Conservation (phyloP, 2,113 vertebrate species). For the Tor tambroides region DNA sequence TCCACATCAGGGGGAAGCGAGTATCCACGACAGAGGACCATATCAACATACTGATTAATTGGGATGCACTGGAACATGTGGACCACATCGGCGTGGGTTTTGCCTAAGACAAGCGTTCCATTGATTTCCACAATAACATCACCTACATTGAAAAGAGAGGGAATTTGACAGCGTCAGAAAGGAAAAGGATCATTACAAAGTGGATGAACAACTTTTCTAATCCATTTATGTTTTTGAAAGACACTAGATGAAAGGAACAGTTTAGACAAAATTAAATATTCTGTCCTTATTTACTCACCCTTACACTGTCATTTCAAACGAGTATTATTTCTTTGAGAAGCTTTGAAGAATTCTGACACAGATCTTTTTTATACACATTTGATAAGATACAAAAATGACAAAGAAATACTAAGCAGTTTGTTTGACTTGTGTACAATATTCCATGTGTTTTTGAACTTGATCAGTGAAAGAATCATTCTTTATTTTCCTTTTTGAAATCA, state of each 20-base stretch:
- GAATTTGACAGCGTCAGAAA: background rate
- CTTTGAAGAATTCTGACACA: background rate
- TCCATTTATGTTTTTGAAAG: background rate
- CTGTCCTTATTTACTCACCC: background rate
- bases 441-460: background rate
- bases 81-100: slow-evolving; percentile 96
- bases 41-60: slow-evolving; percentile 91
- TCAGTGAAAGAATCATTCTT: background rate
- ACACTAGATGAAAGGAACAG: background rate
- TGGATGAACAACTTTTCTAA: background rate
- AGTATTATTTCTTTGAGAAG: background rate
- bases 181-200: background rate
- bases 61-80: slow-evolving; percentile 98
- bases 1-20: slow-evolving; percentile 88
- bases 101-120: slow-evolving; percentile 89
- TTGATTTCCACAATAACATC: slow-evolving; percentile 98
- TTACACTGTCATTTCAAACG: background rate
- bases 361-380: background rate
- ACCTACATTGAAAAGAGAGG: slow-evolving; percentile 71
- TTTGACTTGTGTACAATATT: background rate
- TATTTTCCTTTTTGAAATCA: background rate
- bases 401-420: background rate
- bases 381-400: background rate
- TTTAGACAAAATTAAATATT: background rate
- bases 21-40: slow-evolving; percentile 95